Conservation (phyloP, 2,113 vertebrate genomes). For the Callocephalon fimbriatum region DNA sequence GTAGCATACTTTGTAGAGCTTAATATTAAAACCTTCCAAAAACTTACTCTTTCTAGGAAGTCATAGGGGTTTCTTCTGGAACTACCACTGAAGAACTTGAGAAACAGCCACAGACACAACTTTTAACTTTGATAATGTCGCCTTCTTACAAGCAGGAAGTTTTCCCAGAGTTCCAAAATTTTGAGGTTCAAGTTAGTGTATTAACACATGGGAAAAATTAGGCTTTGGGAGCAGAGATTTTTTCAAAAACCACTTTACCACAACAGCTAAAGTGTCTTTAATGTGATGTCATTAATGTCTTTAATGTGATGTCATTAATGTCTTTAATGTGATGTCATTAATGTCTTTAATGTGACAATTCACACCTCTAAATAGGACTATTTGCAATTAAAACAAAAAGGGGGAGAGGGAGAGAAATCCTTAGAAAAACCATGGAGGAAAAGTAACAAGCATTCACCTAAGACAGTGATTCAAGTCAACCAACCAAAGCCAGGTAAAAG, state of each 20-base stretch:
- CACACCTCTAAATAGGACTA: neutral
- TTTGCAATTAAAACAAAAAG: neutral
- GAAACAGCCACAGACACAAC: neutral
- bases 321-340: neutral
- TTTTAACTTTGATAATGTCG: neutral
- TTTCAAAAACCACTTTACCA: neutral
- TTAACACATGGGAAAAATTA: neutral
- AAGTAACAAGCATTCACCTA: neutral
- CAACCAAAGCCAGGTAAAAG: neutral
- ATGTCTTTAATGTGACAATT: neutral
- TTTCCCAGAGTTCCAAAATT: neutral
- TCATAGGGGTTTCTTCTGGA: neutral
- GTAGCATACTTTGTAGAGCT: neutral
- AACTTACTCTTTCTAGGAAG: conserved; percentile 19
- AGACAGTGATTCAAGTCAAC: neutral
- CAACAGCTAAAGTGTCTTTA: neutral
- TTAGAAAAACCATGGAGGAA: fast-evolving
- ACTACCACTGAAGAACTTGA: neutral
- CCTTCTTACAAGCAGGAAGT: neutral
- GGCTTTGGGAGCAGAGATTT: neutral
- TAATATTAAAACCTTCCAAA: conserved; percentile 55
- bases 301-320: neutral
- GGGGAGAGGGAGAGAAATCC: neutral
- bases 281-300: neutral
- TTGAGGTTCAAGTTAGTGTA: neutral